These are phyloP conservation scores for Eulithis testata DNA, from an alignment of 2,888 invertebrate genomes.

Conservation along the genomic window DNA sequence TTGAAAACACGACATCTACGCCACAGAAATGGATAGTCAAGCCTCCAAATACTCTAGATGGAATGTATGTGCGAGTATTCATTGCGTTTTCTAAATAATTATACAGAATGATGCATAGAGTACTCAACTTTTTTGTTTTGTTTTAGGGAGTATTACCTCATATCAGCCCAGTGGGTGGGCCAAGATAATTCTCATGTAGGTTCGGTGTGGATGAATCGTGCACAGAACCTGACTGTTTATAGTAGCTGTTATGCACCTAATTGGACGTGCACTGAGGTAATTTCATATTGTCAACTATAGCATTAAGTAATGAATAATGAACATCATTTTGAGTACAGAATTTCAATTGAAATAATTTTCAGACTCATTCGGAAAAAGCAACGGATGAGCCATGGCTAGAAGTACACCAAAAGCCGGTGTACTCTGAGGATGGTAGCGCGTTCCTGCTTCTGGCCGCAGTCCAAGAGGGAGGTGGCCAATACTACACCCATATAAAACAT, in stretches of 20 bases:
- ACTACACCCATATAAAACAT: slow-evolving; percentile 95
- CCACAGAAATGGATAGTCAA: slow-evolving; percentile 87
- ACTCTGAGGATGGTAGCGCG: slow-evolving; percentile 93
- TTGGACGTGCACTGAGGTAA: slow-evolving; percentile 92
- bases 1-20: slow-evolving; percentile 86
- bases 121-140: slow-evolving; percentile 12
- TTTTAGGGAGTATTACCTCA: slow-evolving; percentile 94
- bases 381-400: slow-evolving; percentile 94
- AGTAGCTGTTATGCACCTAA: slow-evolving; percentile 93
- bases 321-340: not conserved
- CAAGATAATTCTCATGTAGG: slow-evolving; percentile 91
- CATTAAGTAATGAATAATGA: not conserved
- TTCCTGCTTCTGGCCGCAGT: slow-evolving; percentile 92
- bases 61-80: slow-evolving; percentile 88
- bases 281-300: not conserved
- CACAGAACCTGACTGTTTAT: slow-evolving; percentile 95
- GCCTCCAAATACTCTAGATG: slow-evolving; percentile 90
- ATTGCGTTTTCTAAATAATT: not conserved
- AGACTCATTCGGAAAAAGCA: slow-evolving; percentile 93
- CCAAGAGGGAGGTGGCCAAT: slow-evolving; percentile 92
- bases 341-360: slow-evolving; percentile 40
- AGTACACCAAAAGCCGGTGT: slow-evolving; percentile 92
- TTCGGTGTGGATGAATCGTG: slow-evolving; percentile 96
- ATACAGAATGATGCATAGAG: not conserved
- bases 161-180: slow-evolving; percentile 95